Conservation (phyloP, 1,140 invertebrate genomes). For the Agrilus planipennis region DNA sequence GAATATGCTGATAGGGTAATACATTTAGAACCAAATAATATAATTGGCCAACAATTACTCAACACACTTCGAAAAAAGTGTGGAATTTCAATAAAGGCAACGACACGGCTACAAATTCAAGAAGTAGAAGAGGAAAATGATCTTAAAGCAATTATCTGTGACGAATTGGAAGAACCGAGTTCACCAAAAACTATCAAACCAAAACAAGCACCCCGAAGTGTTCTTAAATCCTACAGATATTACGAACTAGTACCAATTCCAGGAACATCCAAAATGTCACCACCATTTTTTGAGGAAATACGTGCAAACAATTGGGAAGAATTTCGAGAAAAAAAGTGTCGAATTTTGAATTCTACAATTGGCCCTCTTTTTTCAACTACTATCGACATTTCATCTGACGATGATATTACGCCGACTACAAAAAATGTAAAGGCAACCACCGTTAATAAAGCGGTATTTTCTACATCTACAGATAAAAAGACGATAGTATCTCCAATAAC, state of each 20-base stretch:
- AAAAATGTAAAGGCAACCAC: too few species aligned
- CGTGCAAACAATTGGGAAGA: constrained; percentile 11
- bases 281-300: constrained; percentile 17
- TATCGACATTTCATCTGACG: constrained; percentile 9
- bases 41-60: constrained; percentile 28
- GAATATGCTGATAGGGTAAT: constrained; percentile 28
- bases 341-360: constrained; percentile 12
- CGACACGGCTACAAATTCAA: constrained; percentile 21
- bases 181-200: too few species aligned
- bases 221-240: too few species aligned
- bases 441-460: too few species aligned
- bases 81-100: constrained; percentile 12
- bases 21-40: constrained; percentile 34
- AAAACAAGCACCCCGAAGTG: too few species aligned
- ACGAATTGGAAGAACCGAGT: too few species aligned
- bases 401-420: constrained; percentile 3
- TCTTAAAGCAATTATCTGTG: too few species aligned
- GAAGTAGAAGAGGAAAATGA: too few species aligned
- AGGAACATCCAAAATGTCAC: constrained; percentile 20
- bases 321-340: constrained; percentile 10
- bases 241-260: constrained; percentile 20
- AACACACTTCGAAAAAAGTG: constrained; percentile 21
- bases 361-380: constrained; percentile 11
- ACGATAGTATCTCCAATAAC: too few species aligned
- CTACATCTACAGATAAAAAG: too few species aligned